Percentiles rank a stretch among this genome's conserved stretches.
Conservation (phyloP, 2,113 vertebrate genomes). For the Craseonycteris thonglongyai region DNA sequence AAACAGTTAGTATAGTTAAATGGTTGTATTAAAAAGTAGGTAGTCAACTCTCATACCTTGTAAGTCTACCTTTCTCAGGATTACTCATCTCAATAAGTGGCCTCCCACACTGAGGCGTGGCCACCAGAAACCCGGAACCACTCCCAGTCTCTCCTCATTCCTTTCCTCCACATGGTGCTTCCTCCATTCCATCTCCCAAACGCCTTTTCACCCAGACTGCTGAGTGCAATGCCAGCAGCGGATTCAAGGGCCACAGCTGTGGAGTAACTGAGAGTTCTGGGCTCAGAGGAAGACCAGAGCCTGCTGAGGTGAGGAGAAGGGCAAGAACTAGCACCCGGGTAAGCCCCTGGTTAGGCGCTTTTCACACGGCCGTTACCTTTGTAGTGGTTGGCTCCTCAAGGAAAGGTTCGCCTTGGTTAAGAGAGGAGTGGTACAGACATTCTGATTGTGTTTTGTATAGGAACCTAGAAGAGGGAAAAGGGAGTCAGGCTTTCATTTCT, state of each 20-base stretch:
- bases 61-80: background rate
- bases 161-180: background rate
- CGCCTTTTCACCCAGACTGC: too few relatives aligned
- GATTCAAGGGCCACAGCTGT: too few relatives aligned
- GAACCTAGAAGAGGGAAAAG: background rate
- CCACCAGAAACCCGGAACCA: background rate
- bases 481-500: background rate
- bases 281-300: background rate
- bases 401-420: background rate
- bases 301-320: fast-evolving
- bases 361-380: background rate
- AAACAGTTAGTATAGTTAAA: background rate
- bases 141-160: background rate
- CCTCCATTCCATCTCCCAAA: background rate
- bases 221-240: background rate
- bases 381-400: background rate
- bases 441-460: background rate
- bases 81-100: background rate
- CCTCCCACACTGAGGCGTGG: background rate
- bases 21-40: background rate
- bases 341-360: background rate
- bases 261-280: background rate
- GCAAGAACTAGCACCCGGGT: fast-evolving
- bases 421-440: background rate
- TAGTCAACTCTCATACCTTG: background rate